Conservation (phyloP, 1,140 invertebrate species). For the Zaprionus ornatus region DNA sequence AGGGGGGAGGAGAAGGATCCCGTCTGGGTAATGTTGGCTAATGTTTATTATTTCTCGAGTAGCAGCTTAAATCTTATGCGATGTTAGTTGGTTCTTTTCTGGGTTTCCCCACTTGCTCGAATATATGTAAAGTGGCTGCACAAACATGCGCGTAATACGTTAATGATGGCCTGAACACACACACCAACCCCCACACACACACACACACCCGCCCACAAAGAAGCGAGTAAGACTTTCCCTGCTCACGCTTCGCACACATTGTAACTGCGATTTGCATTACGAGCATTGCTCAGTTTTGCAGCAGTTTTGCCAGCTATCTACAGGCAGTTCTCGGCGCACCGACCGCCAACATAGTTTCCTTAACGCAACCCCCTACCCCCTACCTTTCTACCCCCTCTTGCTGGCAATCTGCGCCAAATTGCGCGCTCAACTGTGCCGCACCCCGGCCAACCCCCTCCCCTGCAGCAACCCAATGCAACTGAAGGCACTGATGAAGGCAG, state of each 20-base stretch:
- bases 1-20: background rate
- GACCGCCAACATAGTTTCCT: constrained; percentile 19
- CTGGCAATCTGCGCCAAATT: constrained; percentile 76
- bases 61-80: constrained; percentile 25
- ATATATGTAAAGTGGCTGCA: constrained; percentile 73
- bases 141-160: constrained; percentile 76
- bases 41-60: constrained; percentile 53
- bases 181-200: constrained; percentile 4
- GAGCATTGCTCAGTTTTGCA: constrained; percentile 67
- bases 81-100: constrained; percentile 6
- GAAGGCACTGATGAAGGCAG: background rate
- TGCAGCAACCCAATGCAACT: background rate
- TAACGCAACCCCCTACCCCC: background rate
- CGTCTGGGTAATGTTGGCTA: background rate
- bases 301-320: constrained; percentile 52
- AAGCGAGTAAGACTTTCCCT: background rate
- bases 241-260: constrained; percentile 59
- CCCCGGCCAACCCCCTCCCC: background rate
- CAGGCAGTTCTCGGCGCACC: constrained; percentile 43
- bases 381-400: constrained; percentile 10
- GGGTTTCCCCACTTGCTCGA: constrained; percentile 16
- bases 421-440: constrained; percentile 68
- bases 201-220: constrained; percentile 4
- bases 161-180: constrained; percentile 60
- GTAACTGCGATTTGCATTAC: constrained; percentile 74